Conservation (phyloP, 2,113 vertebrate species). For the Pangasianodon hypophthalmus region DNA sequence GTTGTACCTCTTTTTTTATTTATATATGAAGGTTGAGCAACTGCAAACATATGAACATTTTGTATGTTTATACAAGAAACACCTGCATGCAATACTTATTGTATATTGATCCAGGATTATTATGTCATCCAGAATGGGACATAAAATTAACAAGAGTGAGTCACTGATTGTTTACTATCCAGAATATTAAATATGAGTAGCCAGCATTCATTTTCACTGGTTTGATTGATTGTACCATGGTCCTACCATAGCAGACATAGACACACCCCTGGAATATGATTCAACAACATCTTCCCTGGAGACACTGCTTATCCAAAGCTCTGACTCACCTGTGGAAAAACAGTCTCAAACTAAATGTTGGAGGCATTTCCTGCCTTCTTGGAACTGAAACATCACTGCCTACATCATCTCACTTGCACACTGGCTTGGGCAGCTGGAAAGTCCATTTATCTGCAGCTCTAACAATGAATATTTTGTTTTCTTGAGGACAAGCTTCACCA, state of each 20-base stretch:
- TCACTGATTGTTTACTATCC: background rate
- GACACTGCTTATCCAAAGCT: constrained; percentile 59
- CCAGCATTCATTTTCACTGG: background rate
- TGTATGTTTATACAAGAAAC: constrained; percentile 8
- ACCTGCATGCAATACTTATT: background rate
- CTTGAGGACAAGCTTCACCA: constrained; percentile 34
- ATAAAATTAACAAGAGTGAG: background rate
- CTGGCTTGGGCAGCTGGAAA: constrained; percentile 38
- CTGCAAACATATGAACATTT: background rate
- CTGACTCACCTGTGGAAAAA: constrained; percentile 75
- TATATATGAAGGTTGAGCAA: background rate
- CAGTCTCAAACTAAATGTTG: constrained; percentile 57
- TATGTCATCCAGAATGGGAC: background rate
- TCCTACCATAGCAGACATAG: background rate
- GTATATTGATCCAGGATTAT: background rate
- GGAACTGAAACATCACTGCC: constrained; percentile 61
- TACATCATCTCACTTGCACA: constrained; percentile 50
- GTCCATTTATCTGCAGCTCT: constrained; percentile 40
- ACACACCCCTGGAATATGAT: constrained; percentile 35
- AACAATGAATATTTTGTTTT: constrained; percentile 50
- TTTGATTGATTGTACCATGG: background rate
- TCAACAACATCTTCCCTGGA: constrained; percentile 46
- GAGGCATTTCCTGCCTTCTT: constrained; percentile 60
- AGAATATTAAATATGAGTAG: background rate
- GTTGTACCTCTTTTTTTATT: constrained; percentile 6